Evolutionary conservation across 2,113 vertebrate species (phyloP).

Genomic region (Melanotaenia duboulayi): DNA sequence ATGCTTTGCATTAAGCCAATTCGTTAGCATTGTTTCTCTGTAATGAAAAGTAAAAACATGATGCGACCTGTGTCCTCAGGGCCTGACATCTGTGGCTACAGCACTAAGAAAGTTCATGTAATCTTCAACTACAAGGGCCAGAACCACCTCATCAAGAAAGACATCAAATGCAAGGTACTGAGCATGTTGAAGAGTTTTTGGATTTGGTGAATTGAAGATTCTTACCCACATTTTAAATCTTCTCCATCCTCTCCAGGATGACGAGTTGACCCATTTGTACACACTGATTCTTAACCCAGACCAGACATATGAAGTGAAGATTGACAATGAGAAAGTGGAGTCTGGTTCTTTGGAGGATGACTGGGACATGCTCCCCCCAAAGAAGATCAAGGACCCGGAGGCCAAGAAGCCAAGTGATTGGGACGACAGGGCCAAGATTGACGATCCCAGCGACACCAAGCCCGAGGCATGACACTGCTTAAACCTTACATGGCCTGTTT

Average conservation of each 20-base stretch:
- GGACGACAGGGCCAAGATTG: slow-evolving; percentile 80
- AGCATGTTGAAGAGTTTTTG: not conserved
- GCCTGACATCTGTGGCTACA: slow-evolving; percentile 93
- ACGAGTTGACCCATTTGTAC: slow-evolving; percentile 88
- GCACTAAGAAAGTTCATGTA: slow-evolving; percentile 91
- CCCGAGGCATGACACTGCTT: slow-evolving; percentile 75
- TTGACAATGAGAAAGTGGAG: slow-evolving; percentile 84
- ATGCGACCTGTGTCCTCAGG: slow-evolving; percentile 68
- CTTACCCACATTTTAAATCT: too few species aligned
- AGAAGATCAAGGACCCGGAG: slow-evolving; percentile 81
- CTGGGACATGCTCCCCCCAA: slow-evolving; percentile 86
- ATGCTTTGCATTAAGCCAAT: not conserved
- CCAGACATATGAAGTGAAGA: slow-evolving; percentile 87
- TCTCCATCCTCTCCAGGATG: slow-evolving; percentile 74
- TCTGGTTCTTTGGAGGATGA: slow-evolving; percentile 86
- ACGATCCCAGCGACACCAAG: slow-evolving; percentile 77
- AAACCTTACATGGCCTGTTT: too few species aligned
- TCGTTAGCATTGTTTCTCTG: not conserved
- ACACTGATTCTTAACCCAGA: slow-evolving; percentile 87
- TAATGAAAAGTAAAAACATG: too few species aligned
- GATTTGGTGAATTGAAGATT: too few species aligned
- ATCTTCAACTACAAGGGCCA: slow-evolving; percentile 92
- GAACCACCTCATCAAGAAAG: slow-evolving; percentile 88
- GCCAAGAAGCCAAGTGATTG: slow-evolving; percentile 82
- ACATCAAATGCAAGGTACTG: slow-evolving; percentile 90